Percentiles rank a stretch among this genome's conserved stretches.
Evolutionary conservation across 2,888 invertebrate species (phyloP).

Genomic region (Drosophila paranaensis): DNA sequence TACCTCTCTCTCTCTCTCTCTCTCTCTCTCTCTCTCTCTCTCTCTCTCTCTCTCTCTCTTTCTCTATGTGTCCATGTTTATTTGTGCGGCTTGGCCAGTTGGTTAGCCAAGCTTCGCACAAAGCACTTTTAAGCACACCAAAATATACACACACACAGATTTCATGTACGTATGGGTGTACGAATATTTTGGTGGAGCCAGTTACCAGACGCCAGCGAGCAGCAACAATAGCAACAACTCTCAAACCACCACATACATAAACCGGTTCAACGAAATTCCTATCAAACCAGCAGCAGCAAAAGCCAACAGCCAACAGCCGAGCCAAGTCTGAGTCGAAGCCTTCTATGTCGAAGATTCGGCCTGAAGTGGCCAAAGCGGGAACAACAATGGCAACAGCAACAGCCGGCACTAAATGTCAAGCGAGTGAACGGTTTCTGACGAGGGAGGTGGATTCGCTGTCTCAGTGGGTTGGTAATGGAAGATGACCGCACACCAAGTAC

Average conservation of each 20-base stretch:
- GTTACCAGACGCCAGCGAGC: constrained; percentile 70
- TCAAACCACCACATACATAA: constrained; percentile 76
- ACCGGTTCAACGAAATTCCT: constrained; percentile 78
- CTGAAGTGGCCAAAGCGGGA: constrained; percentile 53
- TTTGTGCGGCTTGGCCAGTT: constrained; percentile 69
- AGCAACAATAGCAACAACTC: constrained; percentile 57
- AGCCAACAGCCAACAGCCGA: constrained; percentile 47
- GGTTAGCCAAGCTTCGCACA: constrained; percentile 75
- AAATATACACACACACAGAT: constrained; percentile 16
- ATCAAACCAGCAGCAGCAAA: constrained; percentile 51
- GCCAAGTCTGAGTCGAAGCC: constrained; percentile 27
- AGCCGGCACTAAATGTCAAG: constrained; percentile 76
- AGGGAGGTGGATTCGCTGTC: neutral
- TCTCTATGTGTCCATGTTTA: constrained; percentile 51
- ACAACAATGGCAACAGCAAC: constrained; percentile 51
- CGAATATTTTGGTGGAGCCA: constrained; percentile 69
- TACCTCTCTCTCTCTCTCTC: constrained; percentile 2
- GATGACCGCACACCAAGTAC: constrained; percentile 26
- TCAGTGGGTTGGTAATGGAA: constrained; percentile 5
- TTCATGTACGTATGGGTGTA: constrained; percentile 25
- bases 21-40: constrained; percentile 8
- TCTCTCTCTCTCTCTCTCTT: neutral
- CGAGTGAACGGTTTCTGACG: constrained; percentile 58
- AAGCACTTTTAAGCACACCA: constrained; percentile 43
- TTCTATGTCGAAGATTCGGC: constrained; percentile 53